Evolutionary conservation across 1,140 invertebrate species (phyloP), one percentile per base, ranked within the genome.

Genomic region (Littorina saxatilis): DNA sequence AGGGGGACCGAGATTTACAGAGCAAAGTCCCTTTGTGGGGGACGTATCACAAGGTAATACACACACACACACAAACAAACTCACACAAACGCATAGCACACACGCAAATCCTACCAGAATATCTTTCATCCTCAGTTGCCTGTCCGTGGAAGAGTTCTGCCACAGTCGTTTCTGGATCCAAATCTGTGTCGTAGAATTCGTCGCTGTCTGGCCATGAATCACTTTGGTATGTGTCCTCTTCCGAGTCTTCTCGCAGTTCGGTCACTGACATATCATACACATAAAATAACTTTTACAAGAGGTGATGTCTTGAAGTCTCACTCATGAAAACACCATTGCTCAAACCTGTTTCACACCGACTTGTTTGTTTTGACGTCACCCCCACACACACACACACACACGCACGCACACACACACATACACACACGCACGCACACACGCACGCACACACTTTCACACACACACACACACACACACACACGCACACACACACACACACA

Each of bases 391-490:
- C 55, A 58, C 55, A 58, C 55, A 58, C 55, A 58, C 55, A 58
- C 55, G n/a, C 55, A 58, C 55, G n/a, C 55, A 68, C 63, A 37
- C 63, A 37, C 29, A 68, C 35, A 68, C 63, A 39, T 23, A 15
- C 29, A 68, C 55, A 58, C 55, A 58, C 55, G n/a, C 55, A 58
- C 55, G n/a, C 55, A 58, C 55, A 58, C 55, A 58, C 55, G n/a
- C 55, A 68, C 63, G 13, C 63, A 37, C 29, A 68, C 35, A 68
- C 32, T 5, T 32, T 5, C 29, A 68, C 55, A 58, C 55, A 58
- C 23, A 23, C 55, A 58, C 55, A 58, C 55, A 58, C 55, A 58
- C 55, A 58, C 9, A 58, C 55, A 50, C 47, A 50, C 47, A 50
- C 47, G 20, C 47, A 50, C 47, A 50, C 47, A 50, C 47, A 50